Base-by-base conservation (phyloP, 2,888 invertebrate genomes). In the Trypoxylon attenuatum region DNA sequence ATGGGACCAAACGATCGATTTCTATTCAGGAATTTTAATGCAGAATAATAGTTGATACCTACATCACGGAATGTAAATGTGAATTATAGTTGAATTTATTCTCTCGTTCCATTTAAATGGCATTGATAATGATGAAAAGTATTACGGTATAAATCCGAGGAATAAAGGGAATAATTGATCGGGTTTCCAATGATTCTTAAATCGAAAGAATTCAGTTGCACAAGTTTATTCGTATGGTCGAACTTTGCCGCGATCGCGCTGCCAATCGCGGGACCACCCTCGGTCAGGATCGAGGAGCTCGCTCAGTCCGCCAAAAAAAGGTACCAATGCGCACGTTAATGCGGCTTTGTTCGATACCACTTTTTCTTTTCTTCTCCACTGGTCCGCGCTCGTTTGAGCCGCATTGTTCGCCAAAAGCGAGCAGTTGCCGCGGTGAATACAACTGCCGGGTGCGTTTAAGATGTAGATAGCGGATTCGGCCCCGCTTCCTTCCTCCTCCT, bases 321-420 rank as follows among this genome's bases (percentile, higher is more conserved):
- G 42, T 50, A 25, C 25, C 51, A 15, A 43, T 55, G 49, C 52
- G 33, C 13, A 33, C 51, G 55, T 43, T 50, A 51, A 42, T 43
- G 18, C n/a, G 39, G 43, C 58, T 69, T 67, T 53, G 61, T 61
- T 61, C 56, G 55, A 22, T 27, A 27, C 18, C 23, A 5, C 39
- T 52, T 29, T 54, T 42, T 22, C 6, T 59, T 42, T n/a, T 33
- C 33, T 33, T 4, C 33, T 10, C 33, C 33, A 10, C 33, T 33
- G 10, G 33, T 13, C 33, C n/a, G 18, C 5, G 15, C 47, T 43
- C 39, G 58, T 47, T 52, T 52, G 42, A 52, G 42, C 15, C 55
- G 47, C 65, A 64, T 59, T 67, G 55, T 65, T 64, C 55, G 16
- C 55, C 53, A 51, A 67, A 65, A 55, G 55, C 52, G 47, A 67